A percentile compares a stretch with the other conserved stretches of the same genome.
Evolutionary conservation across 1,140 invertebrate genomes (phyloP).

Genomic region (Zaprionus africanus): DNA sequence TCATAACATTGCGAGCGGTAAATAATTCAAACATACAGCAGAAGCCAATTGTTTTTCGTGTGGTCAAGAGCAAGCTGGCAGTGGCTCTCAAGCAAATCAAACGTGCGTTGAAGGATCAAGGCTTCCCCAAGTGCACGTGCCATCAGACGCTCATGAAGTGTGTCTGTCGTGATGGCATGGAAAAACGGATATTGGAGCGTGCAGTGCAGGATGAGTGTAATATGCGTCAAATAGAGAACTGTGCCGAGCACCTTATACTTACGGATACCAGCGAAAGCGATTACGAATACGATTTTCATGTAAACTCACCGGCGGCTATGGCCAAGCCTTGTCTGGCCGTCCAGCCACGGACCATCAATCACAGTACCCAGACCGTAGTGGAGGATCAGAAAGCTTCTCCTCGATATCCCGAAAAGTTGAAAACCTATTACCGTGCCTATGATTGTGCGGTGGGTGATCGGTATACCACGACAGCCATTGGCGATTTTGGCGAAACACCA

Average conservation of each 20-base stretch:
- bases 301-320: conserved; percentile 66
- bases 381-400: conserved; percentile 32
- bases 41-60: conserved; percentile 69
- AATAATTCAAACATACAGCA: conserved; percentile 38
- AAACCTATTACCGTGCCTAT: conserved; percentile 40
- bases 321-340: conserved; percentile 14
- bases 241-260: conserved; percentile 53
- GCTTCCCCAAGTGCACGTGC: conserved; percentile 74
- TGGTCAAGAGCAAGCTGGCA: conserved; percentile 66
- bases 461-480: conserved; percentile 47
- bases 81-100: conserved; percentile 58
- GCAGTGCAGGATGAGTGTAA: conserved; percentile 61
- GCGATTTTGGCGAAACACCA: conserved; percentile 42
- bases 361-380: conserved; percentile 60
- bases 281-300: conserved; percentile 73
- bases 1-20: conserved; percentile 62
- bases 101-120: conserved; percentile 59
- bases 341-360: conserved; percentile 26
- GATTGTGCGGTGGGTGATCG: conserved; percentile 62
- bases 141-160: conserved; percentile 66
- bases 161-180: conserved; percentile 55
- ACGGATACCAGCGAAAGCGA: conserved; percentile 78
- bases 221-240: conserved; percentile 38
- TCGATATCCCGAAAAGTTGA: conserved; percentile 39
- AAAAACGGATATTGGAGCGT: conserved; percentile 53